These are phyloP conservation scores for Agrochola lota DNA, from an alignment of 2,888 invertebrate species.

Conservation along the genomic window DNA sequence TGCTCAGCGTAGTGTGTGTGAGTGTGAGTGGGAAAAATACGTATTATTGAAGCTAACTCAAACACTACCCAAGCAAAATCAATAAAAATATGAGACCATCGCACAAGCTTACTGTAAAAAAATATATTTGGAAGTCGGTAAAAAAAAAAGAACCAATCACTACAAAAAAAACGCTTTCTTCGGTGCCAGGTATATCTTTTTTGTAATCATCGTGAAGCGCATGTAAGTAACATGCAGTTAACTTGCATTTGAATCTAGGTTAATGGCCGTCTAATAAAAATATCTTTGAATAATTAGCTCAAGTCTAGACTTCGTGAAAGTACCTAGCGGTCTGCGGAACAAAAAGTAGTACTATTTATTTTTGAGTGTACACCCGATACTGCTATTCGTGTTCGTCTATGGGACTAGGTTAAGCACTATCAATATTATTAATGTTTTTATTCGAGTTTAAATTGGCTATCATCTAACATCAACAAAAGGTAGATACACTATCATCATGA, in stretches of 20 bases:
- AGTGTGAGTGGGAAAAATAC: too few species aligned
- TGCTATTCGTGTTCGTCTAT: background rate
- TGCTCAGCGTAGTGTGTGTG: too few species aligned
- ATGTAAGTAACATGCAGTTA: background rate
- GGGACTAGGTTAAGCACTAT: background rate
- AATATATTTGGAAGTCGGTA: too few species aligned
- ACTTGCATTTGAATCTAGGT: conserved; percentile 21
- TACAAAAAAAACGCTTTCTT: background rate
- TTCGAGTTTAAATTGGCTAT: too few species aligned
- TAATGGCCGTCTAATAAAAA: background rate
- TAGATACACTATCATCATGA: too few species aligned
- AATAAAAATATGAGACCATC: too few species aligned
- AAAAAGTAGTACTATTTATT: background rate
- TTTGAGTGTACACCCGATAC: background rate
- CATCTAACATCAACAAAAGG: too few species aligned
- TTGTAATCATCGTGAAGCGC: background rate
- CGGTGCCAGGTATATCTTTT: background rate
- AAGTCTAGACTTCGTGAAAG: conserved; percentile 37
- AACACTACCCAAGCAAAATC: too few species aligned
- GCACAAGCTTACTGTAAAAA: too few species aligned
- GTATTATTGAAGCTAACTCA: too few species aligned
- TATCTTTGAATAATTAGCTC: background rate
- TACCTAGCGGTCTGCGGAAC: conserved; percentile 3
- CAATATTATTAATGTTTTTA: background rate
- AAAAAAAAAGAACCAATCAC: background rate